Percentiles rank a stretch among this genome's conserved stretches.
Evolutionary conservation across 1,140 invertebrate species (phyloP).

Genomic region (Leptonema lineaticorne): DNA sequence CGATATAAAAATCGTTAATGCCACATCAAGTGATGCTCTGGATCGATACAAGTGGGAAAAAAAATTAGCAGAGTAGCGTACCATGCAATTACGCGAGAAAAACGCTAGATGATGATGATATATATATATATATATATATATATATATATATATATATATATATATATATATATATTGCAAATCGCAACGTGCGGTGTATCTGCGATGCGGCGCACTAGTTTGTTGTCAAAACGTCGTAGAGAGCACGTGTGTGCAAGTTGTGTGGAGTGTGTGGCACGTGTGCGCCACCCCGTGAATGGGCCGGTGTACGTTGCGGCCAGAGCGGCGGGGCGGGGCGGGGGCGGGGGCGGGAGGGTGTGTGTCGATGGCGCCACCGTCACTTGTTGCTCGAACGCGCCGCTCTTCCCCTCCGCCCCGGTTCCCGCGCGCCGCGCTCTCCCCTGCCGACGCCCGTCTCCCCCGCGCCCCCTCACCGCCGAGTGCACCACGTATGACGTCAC

Average conservation of each 20-base stretch:
- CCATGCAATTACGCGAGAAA: too few relatives aligned
- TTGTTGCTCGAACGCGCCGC: background rate
- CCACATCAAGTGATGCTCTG: too few relatives aligned
- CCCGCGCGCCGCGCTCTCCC: too few relatives aligned
- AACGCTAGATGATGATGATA: too few relatives aligned
- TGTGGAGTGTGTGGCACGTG: background rate
- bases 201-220: background rate
- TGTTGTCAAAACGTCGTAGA: background rate
- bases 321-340: background rate
- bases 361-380: background rate
- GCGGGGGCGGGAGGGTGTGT: background rate
- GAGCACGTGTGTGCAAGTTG: constrained; percentile 18
- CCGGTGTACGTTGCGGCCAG: background rate
- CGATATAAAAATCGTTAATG: too few relatives aligned
- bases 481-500: constrained; percentile 29
- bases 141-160: too few relatives aligned
- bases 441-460: background rate
- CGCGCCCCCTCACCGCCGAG: background rate
- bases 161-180: too few relatives aligned
- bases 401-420: background rate
- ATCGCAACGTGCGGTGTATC: too few relatives aligned
- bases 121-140: too few relatives aligned
- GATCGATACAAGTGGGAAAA: too few relatives aligned
- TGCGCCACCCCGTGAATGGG: constrained; percentile 1
- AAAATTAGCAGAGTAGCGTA: too few relatives aligned